Evolutionary conservation across 2,888 invertebrate species (phyloP).

Genomic region (Diarsia dahlii): DNA sequence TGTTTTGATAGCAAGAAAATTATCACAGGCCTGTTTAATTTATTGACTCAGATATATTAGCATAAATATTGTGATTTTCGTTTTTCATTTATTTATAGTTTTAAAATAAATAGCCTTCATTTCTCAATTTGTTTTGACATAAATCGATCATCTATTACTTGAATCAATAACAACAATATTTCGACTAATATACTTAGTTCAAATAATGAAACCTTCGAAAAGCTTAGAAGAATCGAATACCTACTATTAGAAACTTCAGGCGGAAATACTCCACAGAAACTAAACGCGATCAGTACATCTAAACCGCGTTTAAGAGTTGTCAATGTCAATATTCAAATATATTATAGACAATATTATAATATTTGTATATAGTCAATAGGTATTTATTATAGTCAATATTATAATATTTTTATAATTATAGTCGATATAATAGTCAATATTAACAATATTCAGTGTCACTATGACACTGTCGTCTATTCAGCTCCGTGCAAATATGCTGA

Average conservation of each 20-base stretch:
- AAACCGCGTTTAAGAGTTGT: background rate
- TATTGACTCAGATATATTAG: conserved; percentile 46
- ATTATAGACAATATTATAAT: too few relatives aligned
- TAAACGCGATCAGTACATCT: background rate
- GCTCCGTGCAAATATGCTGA: background rate
- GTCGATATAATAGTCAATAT: background rate
- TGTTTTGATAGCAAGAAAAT: conserved; percentile 66
- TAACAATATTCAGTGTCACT: background rate
- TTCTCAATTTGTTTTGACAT: background rate
- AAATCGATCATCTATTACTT: conserved; percentile 1
- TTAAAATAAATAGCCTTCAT: conserved; percentile 38
- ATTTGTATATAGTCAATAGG: background rate
- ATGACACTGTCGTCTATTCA: background rate
- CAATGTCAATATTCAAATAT: background rate
- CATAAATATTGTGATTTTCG: conserved; percentile 47
- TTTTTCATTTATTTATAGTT: conserved; percentile 38
- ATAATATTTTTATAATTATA: background rate
- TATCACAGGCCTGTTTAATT: conserved; percentile 52
- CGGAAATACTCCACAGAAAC: background rate
- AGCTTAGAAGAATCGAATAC: background rate
- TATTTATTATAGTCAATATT: too few relatives aligned
- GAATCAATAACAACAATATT: conserved; percentile 3
- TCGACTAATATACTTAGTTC: background rate
- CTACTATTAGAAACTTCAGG: background rate
- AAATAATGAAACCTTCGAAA: background rate